Percentiles rank a stretch among this genome's conserved stretches.
Conservation (phyloP, 1,140 invertebrate species). For the Hyphantria cunea region DNA sequence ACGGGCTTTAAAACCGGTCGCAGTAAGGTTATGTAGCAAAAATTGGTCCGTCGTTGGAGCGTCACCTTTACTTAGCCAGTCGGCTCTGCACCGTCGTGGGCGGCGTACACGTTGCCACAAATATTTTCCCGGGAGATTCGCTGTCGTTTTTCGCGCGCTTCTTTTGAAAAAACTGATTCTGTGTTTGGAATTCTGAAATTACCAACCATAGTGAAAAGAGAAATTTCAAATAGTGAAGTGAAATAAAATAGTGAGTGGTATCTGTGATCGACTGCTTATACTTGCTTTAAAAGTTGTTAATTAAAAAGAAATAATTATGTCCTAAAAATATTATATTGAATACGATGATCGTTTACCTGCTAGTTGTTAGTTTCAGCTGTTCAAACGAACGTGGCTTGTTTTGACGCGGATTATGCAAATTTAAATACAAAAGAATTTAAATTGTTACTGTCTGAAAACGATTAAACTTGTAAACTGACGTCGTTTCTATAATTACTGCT, state of each 20-base stretch:
- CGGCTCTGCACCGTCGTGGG: slow-evolving; percentile 21
- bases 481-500: slow-evolving; percentile 25
- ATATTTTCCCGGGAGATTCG: slow-evolving; percentile 33
- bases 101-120: slow-evolving; percentile 17
- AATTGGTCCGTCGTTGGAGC: slow-evolving; percentile 26
- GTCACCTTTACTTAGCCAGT: slow-evolving; percentile 29
- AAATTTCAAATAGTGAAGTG: slow-evolving; percentile 18
- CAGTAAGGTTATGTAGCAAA: slow-evolving; percentile 39
- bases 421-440: slow-evolving; percentile 44
- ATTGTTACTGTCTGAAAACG: slow-evolving; percentile 41
- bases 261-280: slow-evolving; percentile 5
- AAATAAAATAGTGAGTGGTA: neutral
- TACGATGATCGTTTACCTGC: slow-evolving; percentile 50
- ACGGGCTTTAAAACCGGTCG: slow-evolving; percentile 42
- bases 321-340: slow-evolving; percentile 35
- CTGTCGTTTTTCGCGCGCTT: slow-evolving; percentile 29
- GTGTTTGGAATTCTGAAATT: slow-evolving; percentile 6
- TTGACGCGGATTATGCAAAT: slow-evolving; percentile 40
- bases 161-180: slow-evolving; percentile 13
- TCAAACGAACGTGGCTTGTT: slow-evolving; percentile 35
- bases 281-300: slow-evolving; percentile 12
- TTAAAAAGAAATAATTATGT: slow-evolving; percentile 22
- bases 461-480: slow-evolving; percentile 26
- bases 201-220: slow-evolving; percentile 13
- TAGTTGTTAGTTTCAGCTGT: slow-evolving; percentile 46